Evolutionary conservation across 2,797 vertebrate species (phyloP).

Genomic region (Hydrolagus colliei): DNA sequence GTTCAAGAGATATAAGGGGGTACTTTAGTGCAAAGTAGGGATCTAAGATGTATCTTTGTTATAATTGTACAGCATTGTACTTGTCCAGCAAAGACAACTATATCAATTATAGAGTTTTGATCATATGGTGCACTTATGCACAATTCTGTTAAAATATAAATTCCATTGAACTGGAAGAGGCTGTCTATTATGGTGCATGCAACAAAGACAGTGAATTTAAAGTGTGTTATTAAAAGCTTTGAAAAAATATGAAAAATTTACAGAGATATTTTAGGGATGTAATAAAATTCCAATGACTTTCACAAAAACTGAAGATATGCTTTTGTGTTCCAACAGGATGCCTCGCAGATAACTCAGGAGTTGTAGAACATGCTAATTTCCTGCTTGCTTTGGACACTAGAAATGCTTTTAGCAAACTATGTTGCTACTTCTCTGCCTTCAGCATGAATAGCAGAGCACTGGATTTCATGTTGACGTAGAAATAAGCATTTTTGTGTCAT

Average conservation of each 20-base stretch:
- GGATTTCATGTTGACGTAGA: conserved; percentile 17
- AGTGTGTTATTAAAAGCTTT: not conserved
- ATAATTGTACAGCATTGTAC: too few species aligned
- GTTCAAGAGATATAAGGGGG: too few species aligned
- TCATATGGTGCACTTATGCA: not conserved
- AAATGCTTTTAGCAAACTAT: conserved; percentile 26
- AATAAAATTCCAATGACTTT: not conserved
- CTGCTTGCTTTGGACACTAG: conserved; percentile 28
- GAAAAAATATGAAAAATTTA: not conserved
- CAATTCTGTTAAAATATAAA: not conserved
- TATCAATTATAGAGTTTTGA: too few species aligned
- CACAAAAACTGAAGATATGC: not conserved
- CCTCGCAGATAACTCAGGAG: not conserved
- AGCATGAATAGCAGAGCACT: conserved; percentile 20
- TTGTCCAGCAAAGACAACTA: too few species aligned
- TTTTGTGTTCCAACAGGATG: not conserved
- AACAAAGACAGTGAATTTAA: not conserved
- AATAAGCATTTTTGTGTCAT: not conserved
- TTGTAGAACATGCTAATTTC: conserved; percentile 23
- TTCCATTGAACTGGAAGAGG: not conserved
- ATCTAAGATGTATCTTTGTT: too few species aligned
- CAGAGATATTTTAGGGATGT: not conserved
- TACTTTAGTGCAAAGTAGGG: too few species aligned
- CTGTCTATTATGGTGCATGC: not conserved
- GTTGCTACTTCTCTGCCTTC: conserved; percentile 15